These are phyloP conservation scores for Cyanoliseus patagonus DNA, from an alignment of 2,113 vertebrate genomes.

Conservation along the genomic window DNA sequence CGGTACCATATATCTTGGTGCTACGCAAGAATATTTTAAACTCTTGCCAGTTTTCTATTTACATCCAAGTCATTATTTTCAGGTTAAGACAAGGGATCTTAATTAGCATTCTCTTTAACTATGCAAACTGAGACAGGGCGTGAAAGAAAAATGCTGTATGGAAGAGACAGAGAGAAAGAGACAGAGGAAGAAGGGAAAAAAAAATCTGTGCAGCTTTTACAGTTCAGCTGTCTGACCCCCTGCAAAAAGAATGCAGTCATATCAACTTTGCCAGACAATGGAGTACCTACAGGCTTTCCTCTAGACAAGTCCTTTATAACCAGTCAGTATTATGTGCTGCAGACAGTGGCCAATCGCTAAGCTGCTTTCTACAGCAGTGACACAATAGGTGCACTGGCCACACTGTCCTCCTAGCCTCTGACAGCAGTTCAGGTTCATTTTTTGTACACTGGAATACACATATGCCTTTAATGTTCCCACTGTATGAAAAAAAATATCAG, in stretches of 20 bases:
- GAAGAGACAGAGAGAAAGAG: conserved; percentile 19
- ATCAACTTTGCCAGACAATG: conserved; percentile 83
- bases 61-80: conserved; percentile 74
- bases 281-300: conserved; percentile 77
- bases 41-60: conserved; percentile 70
- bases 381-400: conserved; percentile 85
- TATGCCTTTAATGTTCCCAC: conserved; percentile 74
- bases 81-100: conserved; percentile 77
- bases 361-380: conserved; percentile 79
- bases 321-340: conserved; percentile 81
- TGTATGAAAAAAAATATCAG: conserved; percentile 41
- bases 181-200: background rate
- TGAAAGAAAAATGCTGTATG: conserved; percentile 71
- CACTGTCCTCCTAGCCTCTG: conserved; percentile 76
- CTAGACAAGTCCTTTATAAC: conserved; percentile 85
- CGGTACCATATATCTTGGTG: conserved; percentile 63
- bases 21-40: conserved; percentile 61
- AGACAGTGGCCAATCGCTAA: conserved; percentile 80
- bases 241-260: conserved; percentile 80
- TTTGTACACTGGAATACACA: conserved; percentile 69
- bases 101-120: conserved; percentile 82
- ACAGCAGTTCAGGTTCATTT: conserved; percentile 77
- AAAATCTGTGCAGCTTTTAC: conserved; percentile 76
- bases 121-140: conserved; percentile 76
- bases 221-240: conserved; percentile 77